Conservation (phyloP, 2,888 invertebrate genomes). For the Fissipunctia ypsillon region DNA sequence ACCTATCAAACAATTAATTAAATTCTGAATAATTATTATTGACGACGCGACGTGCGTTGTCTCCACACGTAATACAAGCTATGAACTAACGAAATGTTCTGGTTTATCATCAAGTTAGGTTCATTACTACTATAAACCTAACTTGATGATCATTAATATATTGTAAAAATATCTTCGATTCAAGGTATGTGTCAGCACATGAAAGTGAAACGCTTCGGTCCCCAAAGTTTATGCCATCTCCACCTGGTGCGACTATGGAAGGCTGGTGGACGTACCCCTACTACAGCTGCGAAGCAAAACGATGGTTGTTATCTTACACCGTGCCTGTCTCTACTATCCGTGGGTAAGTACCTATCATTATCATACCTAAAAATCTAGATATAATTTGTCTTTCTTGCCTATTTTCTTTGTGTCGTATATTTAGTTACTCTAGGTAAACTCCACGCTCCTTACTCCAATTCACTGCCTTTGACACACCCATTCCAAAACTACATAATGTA, state of each 20-base stretch:
- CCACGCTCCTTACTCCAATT: background rate
- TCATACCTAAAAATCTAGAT: background rate
- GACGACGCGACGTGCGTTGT: background rate
- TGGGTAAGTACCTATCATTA: conserved; percentile 80
- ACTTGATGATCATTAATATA: background rate
- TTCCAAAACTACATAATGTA: background rate
- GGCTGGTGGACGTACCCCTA: conserved; percentile 98
- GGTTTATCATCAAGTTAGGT: no score
- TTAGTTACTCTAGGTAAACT: background rate
- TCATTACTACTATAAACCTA: no score
- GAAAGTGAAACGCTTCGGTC: conserved; percentile 91
- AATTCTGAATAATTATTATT: background rate
- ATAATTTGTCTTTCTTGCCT: background rate
- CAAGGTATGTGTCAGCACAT: conserved; percentile 92
- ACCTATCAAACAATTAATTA: no score
- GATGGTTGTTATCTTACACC: conserved; percentile 97
- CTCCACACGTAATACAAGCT: background rate
- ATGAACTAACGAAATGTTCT: background rate
- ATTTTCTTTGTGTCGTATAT: background rate
- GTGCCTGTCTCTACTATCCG: conserved; percentile 89
- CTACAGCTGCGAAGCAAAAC: conserved; percentile 94
- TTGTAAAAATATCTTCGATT: conserved; percentile 41
- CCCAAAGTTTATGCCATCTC: conserved; percentile 92
- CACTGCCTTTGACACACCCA: background rate
- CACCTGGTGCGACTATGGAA: conserved; percentile 91